Evolutionary conservation across 2,797 vertebrate species (phyloP).

Genomic region (Channa striata): DNA sequence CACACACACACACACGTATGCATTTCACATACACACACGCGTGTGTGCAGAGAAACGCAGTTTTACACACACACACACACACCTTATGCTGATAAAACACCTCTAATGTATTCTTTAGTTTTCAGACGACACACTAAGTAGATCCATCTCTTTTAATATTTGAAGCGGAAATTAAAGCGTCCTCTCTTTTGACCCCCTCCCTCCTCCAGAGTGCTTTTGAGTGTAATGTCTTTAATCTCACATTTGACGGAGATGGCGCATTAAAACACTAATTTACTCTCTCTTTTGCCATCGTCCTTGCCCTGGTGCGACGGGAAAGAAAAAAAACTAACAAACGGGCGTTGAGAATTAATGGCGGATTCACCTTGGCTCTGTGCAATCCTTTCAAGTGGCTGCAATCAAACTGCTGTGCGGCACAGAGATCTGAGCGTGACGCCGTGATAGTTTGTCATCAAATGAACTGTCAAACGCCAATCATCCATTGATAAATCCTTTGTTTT

Average conservation of each 20-base stretch:
- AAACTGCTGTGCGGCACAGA: conserved; percentile 48
- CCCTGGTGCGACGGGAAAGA: conserved; percentile 18
- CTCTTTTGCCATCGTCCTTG: conserved; percentile 41
- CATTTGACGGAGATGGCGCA: conserved; percentile 65
- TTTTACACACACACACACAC: background rate
- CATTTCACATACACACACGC: conserved; percentile 53
- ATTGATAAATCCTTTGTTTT: conserved; percentile 4
- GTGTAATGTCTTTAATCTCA: conserved; percentile 86
- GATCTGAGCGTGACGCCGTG: conserved; percentile 25
- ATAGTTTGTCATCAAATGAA: conserved; percentile 51
- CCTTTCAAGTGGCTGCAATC: conserved; percentile 68
- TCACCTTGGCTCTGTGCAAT: conserved; percentile 43
- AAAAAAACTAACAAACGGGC: background rate
- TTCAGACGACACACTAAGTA: conserved; percentile 73
- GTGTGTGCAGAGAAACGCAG: conserved; percentile 40
- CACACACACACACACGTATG: conserved; percentile 34
- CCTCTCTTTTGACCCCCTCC: conserved; percentile 57
- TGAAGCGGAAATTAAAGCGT: conserved; percentile 83
- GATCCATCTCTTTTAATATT: conserved; percentile 74
- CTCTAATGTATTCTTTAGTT: conserved; percentile 86
- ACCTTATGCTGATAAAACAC: conserved; percentile 71
- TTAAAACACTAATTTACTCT: conserved; percentile 66
- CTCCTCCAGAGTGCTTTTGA: conserved; percentile 75
- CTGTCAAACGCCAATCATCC: conserved; percentile 12
- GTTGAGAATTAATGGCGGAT: conserved; percentile 32